Evolutionary conservation across 2,797 vertebrate species (phyloP).

Genomic region (Ptychobarbus kaznakovi): DNA sequence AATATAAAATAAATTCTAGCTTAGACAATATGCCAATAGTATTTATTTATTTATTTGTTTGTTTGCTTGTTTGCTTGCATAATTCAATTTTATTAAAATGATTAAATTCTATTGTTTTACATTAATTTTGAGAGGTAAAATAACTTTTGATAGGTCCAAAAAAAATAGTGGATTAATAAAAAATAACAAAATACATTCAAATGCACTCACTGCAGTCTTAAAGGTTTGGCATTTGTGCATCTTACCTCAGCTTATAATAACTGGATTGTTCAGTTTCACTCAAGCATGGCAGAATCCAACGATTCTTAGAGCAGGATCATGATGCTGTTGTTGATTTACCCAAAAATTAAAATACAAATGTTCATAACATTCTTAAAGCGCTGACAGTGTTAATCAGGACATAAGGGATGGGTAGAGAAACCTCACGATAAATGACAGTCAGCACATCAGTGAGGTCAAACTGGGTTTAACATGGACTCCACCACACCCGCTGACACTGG

Average conservation of each 20-base stretch:
- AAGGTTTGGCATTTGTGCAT: not conserved
- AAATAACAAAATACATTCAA: not conserved
- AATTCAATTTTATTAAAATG: not conserved
- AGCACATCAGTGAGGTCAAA: slow-evolving; percentile 61
- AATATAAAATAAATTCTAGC: not conserved
- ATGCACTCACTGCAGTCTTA: not conserved
- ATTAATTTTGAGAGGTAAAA: not conserved
- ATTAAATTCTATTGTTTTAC: not conserved
- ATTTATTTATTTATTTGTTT: not conserved
- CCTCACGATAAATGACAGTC: slow-evolving; percentile 7
- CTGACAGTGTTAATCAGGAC: not conserved
- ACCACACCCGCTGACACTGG: slow-evolving; percentile 63
- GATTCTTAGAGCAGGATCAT: not conserved
- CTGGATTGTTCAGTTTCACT: slow-evolving; percentile 3
- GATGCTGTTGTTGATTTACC: not conserved
- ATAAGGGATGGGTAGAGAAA: slow-evolving; percentile 23
- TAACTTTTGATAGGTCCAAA: not conserved
- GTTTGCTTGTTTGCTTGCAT: not conserved
- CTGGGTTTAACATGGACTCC: slow-evolving; percentile 66
- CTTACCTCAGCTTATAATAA: not conserved
- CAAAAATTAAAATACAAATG: not conserved
- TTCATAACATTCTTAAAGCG: not conserved
- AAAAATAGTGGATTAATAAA: not conserved
- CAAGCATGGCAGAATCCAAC: not conserved
- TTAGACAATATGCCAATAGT: not conserved